These are phyloP conservation scores for Calypte anna DNA, from an alignment of 2,113 vertebrate genomes.

Conservation along the genomic window DNA sequence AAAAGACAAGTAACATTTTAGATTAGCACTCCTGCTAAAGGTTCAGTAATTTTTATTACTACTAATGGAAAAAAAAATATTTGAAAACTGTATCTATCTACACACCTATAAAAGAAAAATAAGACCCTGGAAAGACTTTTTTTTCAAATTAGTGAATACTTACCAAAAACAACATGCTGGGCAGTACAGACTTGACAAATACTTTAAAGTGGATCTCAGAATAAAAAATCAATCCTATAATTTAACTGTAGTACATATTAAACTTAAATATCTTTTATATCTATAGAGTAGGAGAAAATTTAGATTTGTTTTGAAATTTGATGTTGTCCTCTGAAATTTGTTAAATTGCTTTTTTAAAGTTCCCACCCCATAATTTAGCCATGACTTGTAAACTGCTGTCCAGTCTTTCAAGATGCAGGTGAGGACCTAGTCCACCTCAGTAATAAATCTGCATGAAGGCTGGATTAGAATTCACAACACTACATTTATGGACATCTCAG, in stretches of 20 bases:
- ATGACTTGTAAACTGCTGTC: background rate
- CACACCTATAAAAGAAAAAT: background rate
- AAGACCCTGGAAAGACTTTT: background rate
- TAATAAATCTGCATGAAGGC: background rate
- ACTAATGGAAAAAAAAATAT: background rate
- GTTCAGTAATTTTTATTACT: background rate
- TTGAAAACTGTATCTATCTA: background rate
- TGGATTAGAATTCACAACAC: accelerated
- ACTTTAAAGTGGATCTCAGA: background rate
- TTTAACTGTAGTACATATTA: background rate
- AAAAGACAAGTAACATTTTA: background rate
- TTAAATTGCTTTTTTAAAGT: background rate
- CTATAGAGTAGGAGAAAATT: background rate
- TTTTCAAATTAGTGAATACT: background rate
- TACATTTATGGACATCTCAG: background rate
- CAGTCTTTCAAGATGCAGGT: background rate
- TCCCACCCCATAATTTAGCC: background rate
- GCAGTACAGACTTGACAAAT: background rate
- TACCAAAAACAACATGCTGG: background rate
- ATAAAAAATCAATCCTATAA: background rate
- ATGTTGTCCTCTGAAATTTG: background rate
- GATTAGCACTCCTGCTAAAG: background rate
- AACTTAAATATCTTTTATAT: background rate
- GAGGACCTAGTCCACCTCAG: accelerated
- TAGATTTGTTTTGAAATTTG: background rate